Evolutionary conservation across 2,797 vertebrate genomes (phyloP).

Genomic region (Micromesistius poutassou): DNA sequence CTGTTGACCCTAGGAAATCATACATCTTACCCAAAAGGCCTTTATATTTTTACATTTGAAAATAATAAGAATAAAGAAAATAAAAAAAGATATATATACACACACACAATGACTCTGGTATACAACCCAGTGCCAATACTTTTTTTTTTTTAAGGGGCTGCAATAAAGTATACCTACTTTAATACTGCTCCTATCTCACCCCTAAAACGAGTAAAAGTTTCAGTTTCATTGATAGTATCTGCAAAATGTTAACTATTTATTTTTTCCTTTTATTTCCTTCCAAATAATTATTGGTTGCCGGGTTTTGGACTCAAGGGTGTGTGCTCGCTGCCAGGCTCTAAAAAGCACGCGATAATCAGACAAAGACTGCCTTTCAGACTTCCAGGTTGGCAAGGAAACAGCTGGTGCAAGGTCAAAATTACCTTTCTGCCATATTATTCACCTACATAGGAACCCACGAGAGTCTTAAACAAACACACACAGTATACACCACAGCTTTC

Average conservation of each 20-base stretch:
- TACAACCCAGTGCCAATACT: not conserved
- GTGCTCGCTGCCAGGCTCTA: not conserved
- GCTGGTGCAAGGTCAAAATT: constrained; percentile 59
- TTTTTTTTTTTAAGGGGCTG: not conserved
- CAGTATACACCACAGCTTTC: constrained; percentile 22
- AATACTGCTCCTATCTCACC: not conserved
- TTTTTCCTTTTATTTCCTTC: not conserved
- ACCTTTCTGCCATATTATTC: constrained; percentile 65
- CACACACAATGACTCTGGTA: not conserved
- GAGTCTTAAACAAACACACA: constrained; percentile 38
- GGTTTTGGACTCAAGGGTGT: not conserved
- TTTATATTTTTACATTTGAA: not conserved
- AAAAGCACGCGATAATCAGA: constrained; percentile 35
- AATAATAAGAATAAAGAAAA: not conserved
- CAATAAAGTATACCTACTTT: not conserved
- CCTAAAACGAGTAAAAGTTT: not conserved
- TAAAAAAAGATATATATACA: not conserved
- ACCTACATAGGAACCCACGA: constrained; percentile 47
- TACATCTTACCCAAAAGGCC: not conserved
- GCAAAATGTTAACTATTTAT: not conserved
- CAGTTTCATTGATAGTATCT: not conserved
- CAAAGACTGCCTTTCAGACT: constrained; percentile 59
- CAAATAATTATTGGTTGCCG: not conserved
- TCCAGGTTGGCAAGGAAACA: constrained; percentile 57
- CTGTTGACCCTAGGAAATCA: not conserved